Evolutionary conservation across 2,797 vertebrate genomes (phyloP).

Genomic region (Tolypeutes matacus): DNA sequence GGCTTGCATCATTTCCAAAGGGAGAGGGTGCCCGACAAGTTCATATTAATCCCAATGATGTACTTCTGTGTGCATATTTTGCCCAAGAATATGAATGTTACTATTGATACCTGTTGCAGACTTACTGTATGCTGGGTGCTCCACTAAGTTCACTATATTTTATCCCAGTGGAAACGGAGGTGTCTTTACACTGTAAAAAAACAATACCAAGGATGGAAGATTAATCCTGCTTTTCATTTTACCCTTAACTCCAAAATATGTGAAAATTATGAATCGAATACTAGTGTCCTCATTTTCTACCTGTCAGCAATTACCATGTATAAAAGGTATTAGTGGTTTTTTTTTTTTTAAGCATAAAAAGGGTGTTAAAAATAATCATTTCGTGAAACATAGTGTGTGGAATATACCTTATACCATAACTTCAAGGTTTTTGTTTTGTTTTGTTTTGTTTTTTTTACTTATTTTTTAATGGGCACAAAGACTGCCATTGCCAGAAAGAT

Average conservation of each 20-base stretch:
- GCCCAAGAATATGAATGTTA: neutral
- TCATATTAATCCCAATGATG: neutral
- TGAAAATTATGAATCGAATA: neutral
- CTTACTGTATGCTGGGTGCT: neutral
- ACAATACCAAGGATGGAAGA: neutral
- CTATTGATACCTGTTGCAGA: neutral
- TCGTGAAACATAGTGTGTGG: constrained; percentile 77
- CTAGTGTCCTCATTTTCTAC: constrained; percentile 2
- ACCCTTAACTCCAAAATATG: constrained; percentile 3
- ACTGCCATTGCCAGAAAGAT: constrained; percentile 77
- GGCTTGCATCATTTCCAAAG: neutral
- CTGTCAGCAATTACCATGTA: neutral
- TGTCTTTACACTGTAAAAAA: neutral
- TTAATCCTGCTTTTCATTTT: neutral
- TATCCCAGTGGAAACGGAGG: neutral
- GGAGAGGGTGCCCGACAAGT: neutral
- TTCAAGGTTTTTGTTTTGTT: neutral
- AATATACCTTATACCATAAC: constrained; percentile 72
- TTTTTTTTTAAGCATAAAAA: constrained; percentile 80
- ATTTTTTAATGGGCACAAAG: constrained; percentile 73
- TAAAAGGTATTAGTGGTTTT: neutral
- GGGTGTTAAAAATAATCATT: constrained; percentile 80
- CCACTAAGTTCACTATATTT: neutral
- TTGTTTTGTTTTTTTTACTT: constrained; percentile 55
- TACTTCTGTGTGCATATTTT: neutral